Conservation (phyloP, 2,797 vertebrate genomes). For the Acanthornis magna region DNA sequence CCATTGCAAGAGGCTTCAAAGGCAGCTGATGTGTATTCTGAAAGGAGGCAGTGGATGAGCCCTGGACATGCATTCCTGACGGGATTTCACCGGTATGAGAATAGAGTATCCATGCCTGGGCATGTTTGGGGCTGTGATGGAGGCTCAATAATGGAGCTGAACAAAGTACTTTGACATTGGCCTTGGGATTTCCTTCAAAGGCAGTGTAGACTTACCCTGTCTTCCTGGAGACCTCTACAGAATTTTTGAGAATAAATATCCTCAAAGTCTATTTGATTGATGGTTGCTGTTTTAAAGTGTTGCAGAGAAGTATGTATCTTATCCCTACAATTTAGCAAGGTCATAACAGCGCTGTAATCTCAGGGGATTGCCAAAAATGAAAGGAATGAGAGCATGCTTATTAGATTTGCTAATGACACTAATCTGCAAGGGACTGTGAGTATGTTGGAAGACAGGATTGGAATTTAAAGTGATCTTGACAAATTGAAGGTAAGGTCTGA, state of each 20-base stretch:
- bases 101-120: not conserved
- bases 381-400: constrained; percentile 10
- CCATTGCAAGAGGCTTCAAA: not conserved
- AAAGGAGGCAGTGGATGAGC: not conserved
- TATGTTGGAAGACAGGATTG: not conserved
- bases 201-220: not conserved
- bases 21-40: not conserved
- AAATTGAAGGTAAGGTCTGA: constrained; percentile 26
- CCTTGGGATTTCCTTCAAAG: not conserved
- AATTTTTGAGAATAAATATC: not conserved
- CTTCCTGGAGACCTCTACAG: not conserved
- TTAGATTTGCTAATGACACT: constrained; percentile 51
- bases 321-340: not conserved
- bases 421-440: constrained; percentile 13
- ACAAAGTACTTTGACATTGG: not conserved
- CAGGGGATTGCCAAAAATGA: constrained; percentile 21
- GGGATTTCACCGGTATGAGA: not conserved
- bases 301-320: not conserved
- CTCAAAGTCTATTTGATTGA: not conserved
- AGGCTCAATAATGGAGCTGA: not conserved
- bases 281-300: not conserved
- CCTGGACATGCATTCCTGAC: not conserved
- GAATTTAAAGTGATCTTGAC: constrained; percentile 46
- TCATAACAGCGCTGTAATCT: not conserved
- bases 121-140: not conserved